Base-by-base conservation (phyloP, 2,113 vertebrate genomes). In the Percopsis transmontana region DNA sequence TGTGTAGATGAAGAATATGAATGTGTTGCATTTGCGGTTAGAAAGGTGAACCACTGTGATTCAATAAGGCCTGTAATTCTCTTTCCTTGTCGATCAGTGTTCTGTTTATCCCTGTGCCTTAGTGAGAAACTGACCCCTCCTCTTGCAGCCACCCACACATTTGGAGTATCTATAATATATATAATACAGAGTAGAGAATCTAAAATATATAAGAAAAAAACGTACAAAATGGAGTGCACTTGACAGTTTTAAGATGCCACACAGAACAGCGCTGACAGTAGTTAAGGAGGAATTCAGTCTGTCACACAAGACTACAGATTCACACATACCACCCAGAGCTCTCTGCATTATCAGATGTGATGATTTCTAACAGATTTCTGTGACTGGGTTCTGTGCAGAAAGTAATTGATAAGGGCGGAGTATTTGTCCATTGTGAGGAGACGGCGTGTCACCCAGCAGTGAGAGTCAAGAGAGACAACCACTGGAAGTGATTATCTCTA, bases 401-500 rank as follows among this genome's bases (percentile, higher is more conserved):
- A 76, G 74, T 89, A 88, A 90, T 84, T 82, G 87, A 89, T 87
- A 85, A 83, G 80, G 70, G 66, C 76, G 67, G 18, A 0, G 74
- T 87, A 88, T 85, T 83, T 85, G 81, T 88, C 75, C 72, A 80
- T 86, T 74, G 79, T 83, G 74, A 87, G 77, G 66, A 51, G 74
- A 79, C 63, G 80, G 15, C 67, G 38, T 64, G 80, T 90, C 91
- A 89, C 86, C 82, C 87, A 84, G 70, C 86, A 85, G 85, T 77
- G 84, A 85, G 82, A 87, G 80, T 79, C 75, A 65, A 79, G 80
- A 67, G 19, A 13, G 44, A 55, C 79, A 61, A 79, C 92, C 91
- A 91, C 90, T 93, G 92, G 91, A 78, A 89, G 78, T 48, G 74
- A 87, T 87, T 84, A 33, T 33, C 5, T 33, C 27, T 33, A 33